Conservation (phyloP, 2,888 invertebrate genomes). For the Epinotia demarniana region DNA sequence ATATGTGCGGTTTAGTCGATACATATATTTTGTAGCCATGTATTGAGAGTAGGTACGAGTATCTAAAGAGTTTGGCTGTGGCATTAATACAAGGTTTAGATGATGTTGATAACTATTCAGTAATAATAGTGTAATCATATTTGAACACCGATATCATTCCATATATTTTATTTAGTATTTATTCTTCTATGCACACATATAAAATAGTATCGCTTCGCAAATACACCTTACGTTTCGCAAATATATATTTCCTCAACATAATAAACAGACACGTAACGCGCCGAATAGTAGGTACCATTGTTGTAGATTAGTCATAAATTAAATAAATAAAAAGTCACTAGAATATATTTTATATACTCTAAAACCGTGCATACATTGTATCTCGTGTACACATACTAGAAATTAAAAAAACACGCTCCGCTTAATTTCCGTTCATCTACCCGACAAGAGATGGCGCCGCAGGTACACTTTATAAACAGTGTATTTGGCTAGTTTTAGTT, state of each 20-base stretch:
- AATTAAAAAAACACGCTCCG: background rate
- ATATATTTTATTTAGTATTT: background rate
- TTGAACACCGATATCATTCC: background rate
- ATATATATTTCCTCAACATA: background rate
- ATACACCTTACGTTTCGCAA: background rate
- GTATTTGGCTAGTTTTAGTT: constrained; percentile 57
- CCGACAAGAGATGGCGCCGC: constrained; percentile 75
- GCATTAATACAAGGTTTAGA: background rate
- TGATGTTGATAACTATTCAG: background rate
- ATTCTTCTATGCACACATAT: background rate
- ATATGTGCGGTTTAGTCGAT: constrained; percentile 49
- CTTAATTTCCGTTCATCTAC: constrained; percentile 61
- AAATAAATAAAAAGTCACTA: background rate
- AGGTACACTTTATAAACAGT: constrained; percentile 49
- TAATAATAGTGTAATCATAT: background rate
- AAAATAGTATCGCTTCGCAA: background rate
- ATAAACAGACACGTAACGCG: background rate
- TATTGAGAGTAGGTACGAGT: background rate
- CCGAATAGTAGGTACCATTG: background rate
- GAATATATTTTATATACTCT: background rate
- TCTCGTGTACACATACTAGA: background rate
- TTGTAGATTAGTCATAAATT: background rate
- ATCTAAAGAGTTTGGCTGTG: background rate
- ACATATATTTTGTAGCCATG: background rate
- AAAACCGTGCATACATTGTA: background rate